These are phyloP conservation scores for Sisor rabdophorus DNA, from an alignment of 2,113 vertebrate genomes.

Conservation along the genomic window DNA sequence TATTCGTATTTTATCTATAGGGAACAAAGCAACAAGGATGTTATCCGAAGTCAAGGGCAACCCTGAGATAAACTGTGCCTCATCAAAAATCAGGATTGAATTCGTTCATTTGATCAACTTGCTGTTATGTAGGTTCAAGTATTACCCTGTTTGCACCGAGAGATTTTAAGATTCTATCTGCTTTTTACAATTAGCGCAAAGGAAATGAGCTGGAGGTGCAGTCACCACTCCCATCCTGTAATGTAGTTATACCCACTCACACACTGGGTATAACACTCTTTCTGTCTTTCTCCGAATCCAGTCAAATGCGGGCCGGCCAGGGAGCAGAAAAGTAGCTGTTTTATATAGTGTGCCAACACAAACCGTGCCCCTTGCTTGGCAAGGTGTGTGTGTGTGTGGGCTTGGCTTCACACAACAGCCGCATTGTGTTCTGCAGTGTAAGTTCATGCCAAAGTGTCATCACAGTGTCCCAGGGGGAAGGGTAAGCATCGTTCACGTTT, in stretches of 20 bases:
- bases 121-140: not conserved
- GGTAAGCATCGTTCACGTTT: not conserved
- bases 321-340: constrained; percentile 56
- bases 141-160: not conserved
- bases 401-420: constrained; percentile 52
- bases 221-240: constrained; percentile 55
- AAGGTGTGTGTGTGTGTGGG: constrained; percentile 38
- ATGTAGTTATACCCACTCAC: constrained; percentile 39
- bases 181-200: constrained; percentile 51
- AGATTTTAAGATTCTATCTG: constrained; percentile 34
- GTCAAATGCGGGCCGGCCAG: constrained; percentile 22
- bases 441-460: too few relatives aligned
- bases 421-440: constrained; percentile 48
- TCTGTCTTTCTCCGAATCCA: constrained; percentile 31
- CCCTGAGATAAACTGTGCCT: not conserved
- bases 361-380: constrained; percentile 51
- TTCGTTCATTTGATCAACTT: not conserved
- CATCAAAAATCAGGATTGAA: too few relatives aligned
- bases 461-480: too few relatives aligned
- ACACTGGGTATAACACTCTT: constrained; percentile 45
- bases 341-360: constrained; percentile 59
- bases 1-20: constrained; percentile 3
- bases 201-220: constrained; percentile 56
- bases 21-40: not conserved
- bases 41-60: not conserved